phyloP scores from a whole-genome alignment of 2,113 vertebrate genomes.

The Gallinago undulata region DNA sequence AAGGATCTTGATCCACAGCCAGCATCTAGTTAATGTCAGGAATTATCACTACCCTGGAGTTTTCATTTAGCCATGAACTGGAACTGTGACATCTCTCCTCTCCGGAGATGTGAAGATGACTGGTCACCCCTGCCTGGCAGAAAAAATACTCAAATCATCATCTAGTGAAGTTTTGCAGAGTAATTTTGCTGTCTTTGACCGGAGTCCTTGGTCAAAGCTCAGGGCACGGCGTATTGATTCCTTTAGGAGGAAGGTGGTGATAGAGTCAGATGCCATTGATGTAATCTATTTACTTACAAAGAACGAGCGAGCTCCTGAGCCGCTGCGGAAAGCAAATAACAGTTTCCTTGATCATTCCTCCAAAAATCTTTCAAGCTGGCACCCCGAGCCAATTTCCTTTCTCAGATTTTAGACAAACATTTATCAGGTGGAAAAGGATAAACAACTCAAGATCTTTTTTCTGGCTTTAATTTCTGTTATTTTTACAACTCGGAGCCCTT shows the following conservation, averaged over 20 bases:
- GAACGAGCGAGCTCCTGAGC: background rate
- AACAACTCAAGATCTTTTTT: background rate
- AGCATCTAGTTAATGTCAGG: background rate
- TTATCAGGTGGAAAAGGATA: conserved; percentile 16
- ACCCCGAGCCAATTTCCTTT: conserved; percentile 7
- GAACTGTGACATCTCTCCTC: background rate
- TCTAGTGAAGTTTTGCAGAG: background rate
- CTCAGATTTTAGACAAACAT: background rate
- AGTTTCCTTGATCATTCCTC: background rate
- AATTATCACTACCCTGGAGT: background rate
- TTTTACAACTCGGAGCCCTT: background rate
- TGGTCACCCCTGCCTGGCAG: background rate
- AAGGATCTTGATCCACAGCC: background rate
- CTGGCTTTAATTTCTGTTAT: background rate
- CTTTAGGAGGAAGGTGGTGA: conserved; percentile 1
- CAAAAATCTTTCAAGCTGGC: conserved; percentile 11
- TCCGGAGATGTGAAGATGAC: background rate
- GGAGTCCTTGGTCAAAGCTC: conserved; percentile 25
- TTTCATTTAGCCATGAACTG: background rate
- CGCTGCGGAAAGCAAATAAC: conserved; percentile 4
- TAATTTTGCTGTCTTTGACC: conserved; percentile 38
- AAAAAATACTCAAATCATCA: background rate
- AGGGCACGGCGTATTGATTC: conserved; percentile 35
- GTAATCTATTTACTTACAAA: conserved; percentile 30
- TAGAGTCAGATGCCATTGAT: conserved; percentile 33